Percentiles rank a stretch among this genome's conserved stretches.
Evolutionary conservation across 64 coral and sea anemone species (phyloP).

Genomic region (Acropora yongei): DNA sequence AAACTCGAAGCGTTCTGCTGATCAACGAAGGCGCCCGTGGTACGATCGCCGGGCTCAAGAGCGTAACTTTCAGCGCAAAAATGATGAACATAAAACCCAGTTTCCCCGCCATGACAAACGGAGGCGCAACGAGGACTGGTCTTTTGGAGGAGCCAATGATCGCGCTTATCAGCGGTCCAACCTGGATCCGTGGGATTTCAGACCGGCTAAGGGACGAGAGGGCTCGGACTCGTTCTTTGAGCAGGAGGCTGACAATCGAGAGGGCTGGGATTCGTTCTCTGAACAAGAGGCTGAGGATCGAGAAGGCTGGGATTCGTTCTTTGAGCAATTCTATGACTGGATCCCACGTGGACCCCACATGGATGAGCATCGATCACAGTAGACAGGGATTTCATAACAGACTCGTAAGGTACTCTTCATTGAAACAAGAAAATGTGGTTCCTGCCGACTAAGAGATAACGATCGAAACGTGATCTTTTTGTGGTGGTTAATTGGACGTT

Average conservation of each 20-base stretch:
- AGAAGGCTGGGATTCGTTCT: conserved; percentile 4
- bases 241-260: conserved; percentile 5
- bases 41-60: conserved; percentile 37
- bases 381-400: not conserved
- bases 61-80: not conserved
- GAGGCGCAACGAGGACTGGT: conserved; percentile 22
- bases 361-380: conserved; percentile 19
- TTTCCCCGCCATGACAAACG: conserved; percentile 20
- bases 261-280: conserved; percentile 6
- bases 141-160: conserved; percentile 58
- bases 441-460: too few relatives aligned
- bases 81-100: not conserved
- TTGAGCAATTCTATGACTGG: conserved; percentile 13
- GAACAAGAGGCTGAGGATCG: conserved; percentile 16
- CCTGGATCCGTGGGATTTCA: conserved; percentile 35
- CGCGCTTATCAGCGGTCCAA: conserved; percentile 58
- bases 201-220: conserved; percentile 15
- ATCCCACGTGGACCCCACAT: conserved; percentile 33
- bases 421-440: not conserved
- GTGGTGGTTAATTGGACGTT: too few relatives aligned
- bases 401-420: not conserved
- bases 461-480: too few relatives aligned
- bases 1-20: too few relatives aligned
- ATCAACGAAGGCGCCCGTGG: not conserved
- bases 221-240: conserved; percentile 17